phyloP scores from a whole-genome alignment of 2,888 invertebrate genomes.

The Margaritifera margaritifera region DNA sequence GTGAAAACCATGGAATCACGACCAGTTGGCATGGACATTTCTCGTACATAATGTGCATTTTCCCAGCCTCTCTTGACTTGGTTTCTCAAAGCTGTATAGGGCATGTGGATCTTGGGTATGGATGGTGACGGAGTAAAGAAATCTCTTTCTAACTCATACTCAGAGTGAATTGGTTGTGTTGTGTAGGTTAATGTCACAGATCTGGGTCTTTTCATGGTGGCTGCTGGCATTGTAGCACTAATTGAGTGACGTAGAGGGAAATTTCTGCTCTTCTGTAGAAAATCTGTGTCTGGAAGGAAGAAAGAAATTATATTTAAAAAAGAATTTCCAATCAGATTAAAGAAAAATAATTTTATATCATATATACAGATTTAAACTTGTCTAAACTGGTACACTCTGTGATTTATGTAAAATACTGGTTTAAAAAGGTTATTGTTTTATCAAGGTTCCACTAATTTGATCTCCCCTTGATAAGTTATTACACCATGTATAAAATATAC shows the following conservation, averaged over 20 bases:
- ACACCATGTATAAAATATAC: too few relatives aligned
- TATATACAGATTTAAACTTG: too few relatives aligned
- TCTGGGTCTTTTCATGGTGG: constrained; percentile 60
- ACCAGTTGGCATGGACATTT: constrained; percentile 65
- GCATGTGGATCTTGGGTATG: constrained; percentile 71
- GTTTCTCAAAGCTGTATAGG: constrained; percentile 56
- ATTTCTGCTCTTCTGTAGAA: constrained; percentile 17
- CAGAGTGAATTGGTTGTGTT: constrained; percentile 51
- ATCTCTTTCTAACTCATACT: constrained; percentile 51
- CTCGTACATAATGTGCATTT: constrained; percentile 60
- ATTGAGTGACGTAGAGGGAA: constrained; percentile 56
- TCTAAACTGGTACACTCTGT: too few relatives aligned
- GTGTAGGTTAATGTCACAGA: constrained; percentile 46
- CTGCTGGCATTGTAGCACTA: constrained; percentile 61
- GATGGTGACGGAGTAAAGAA: constrained; percentile 62
- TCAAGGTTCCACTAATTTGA: too few relatives aligned
- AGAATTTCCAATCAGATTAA: too few relatives aligned
- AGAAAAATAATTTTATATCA: too few relatives aligned
- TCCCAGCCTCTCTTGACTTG: constrained; percentile 67
- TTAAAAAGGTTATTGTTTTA: background rate
- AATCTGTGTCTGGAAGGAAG: constrained; percentile 12
- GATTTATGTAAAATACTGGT: background rate
- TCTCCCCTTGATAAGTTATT: too few relatives aligned
- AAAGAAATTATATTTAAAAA: too few relatives aligned
- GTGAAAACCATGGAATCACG: constrained; percentile 61